These are phyloP conservation scores for Chanos chanos DNA, from an alignment of 2,797 vertebrate species.

Conservation along the genomic window DNA sequence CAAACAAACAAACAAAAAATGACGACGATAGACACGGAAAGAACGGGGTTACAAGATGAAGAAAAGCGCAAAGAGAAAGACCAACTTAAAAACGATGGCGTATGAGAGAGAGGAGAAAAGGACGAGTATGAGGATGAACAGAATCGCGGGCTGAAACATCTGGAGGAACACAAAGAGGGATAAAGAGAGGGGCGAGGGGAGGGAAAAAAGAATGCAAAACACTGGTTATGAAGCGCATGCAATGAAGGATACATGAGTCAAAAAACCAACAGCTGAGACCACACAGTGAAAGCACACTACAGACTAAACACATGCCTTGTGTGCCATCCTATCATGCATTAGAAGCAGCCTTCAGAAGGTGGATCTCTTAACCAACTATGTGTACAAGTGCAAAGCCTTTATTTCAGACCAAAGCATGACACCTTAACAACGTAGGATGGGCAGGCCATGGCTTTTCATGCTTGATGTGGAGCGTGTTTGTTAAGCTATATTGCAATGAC, in stretches of 20 bases:
- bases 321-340: constrained; percentile 62
- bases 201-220: constrained; percentile 85
- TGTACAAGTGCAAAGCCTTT: constrained; percentile 21
- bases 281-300: constrained; percentile 26
- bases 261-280: constrained; percentile 77
- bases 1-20: constrained; percentile 57
- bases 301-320: constrained; percentile 57
- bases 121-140: constrained; percentile 87
- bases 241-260: constrained; percentile 87
- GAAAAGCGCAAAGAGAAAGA: constrained; percentile 89
- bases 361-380: constrained; percentile 25
- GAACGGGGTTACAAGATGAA: constrained; percentile 80
- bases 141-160: constrained; percentile 90
- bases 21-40: constrained; percentile 41
- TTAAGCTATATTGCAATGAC: constrained; percentile 7
- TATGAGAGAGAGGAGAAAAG: constrained; percentile 88
- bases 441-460: constrained; percentile 2
- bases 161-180: too few relatives aligned
- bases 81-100: constrained; percentile 87
- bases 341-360: constrained; percentile 61
- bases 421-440: background rate
- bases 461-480: constrained; percentile 11
- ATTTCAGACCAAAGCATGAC: background rate
- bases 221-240: constrained; percentile 95
- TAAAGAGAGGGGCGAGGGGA: constrained; percentile 25